A percentile compares a stretch with the other conserved stretches of the same genome.
Conservation (phyloP, 30 jellyfish, hydroid and myxozoan genomes). For the Nemopilema nomurai region DNA sequence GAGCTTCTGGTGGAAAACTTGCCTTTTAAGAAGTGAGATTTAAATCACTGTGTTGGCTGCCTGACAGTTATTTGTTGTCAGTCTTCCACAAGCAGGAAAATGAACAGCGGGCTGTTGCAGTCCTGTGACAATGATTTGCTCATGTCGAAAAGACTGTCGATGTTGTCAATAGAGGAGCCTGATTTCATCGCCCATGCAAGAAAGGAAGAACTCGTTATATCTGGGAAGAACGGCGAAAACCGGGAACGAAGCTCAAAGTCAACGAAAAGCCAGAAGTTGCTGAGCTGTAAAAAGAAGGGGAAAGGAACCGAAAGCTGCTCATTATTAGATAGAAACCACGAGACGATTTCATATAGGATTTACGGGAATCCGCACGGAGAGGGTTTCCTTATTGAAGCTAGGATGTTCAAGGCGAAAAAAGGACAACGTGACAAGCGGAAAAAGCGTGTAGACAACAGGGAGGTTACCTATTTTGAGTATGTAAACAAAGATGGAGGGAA, state of each 20-base stretch:
- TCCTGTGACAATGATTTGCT: conserved; percentile 1
- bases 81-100: not conserved
- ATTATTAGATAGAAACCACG: conserved; percentile 6
- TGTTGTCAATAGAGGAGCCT: not conserved
- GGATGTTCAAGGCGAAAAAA: conserved; percentile 5
- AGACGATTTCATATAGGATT: conserved; percentile 58
- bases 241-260: not conserved
- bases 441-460: conserved; percentile 1
- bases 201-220: not conserved
- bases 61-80: not conserved
- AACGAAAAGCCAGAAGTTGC: not conserved
- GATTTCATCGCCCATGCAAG: not conserved
- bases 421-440: conserved; percentile 7
- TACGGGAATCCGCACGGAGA: conserved; percentile 68
- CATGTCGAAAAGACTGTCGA: conserved; percentile 9
- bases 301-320: not conserved
- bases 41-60: too few species aligned
- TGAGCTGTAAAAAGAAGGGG: not conserved
- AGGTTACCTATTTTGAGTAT: conserved; percentile 5
- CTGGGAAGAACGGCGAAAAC: not conserved
- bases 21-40: not conserved
- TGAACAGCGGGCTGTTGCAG: not conserved
- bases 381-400: conserved; percentile 56
- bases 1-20: not conserved
- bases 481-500: not conserved